Base-by-base conservation (phyloP, 2,797 vertebrate genomes). In the Enteromius mattozi region DNA sequence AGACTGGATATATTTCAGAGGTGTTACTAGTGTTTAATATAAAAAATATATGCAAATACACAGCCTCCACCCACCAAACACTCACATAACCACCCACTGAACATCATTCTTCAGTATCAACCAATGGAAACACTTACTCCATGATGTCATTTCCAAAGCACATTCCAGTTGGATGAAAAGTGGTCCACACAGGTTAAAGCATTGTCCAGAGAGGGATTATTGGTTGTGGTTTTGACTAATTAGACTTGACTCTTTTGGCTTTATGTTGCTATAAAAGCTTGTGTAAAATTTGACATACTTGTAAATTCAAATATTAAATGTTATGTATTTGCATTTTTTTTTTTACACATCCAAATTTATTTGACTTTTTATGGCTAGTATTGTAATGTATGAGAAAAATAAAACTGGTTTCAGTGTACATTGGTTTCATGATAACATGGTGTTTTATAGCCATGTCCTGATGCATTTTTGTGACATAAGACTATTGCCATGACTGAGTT, bases 61-160 rank as follows among this genome's bases (percentile, higher is more conserved):
- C 4, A 24, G 35, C 14, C 65, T 42, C 66, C 33, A 24, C 66
- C 68, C 35, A 21, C 51, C 68, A 56, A 35, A 70, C 37, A 19
- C 40, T 68, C 47, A 21, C 30, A n/a, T 68, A 45, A n/a, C 63
- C 33, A 8, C 19, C 35, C 49, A 24, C 42, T 54, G 45, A 68
- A 70, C 47, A 75, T 68, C 10, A 77, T 77, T 83, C 33, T 69
- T 51, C 40, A n/a, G 16, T 37, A 66, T 51, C n/a, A 37, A 45
- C 81, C 70, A 86, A 80, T 76, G 16, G 76, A 30, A 69, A 75
- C 40, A 10, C 54, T 80, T 56, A 13, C 59, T 56, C 35, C 47
- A 80, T 84, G 51, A 81, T 80, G 63, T 87, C 74, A 81, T 63
- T 49, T 84, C 21, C 14, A 71, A 56, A 84, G 27, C 75, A 70